Percentiles rank a stretch among this genome's conserved stretches.
These are phyloP conservation scores for Engraulis encrasicolus DNA, from an alignment of 2,113 vertebrate genomes.

Conservation along the genomic window DNA sequence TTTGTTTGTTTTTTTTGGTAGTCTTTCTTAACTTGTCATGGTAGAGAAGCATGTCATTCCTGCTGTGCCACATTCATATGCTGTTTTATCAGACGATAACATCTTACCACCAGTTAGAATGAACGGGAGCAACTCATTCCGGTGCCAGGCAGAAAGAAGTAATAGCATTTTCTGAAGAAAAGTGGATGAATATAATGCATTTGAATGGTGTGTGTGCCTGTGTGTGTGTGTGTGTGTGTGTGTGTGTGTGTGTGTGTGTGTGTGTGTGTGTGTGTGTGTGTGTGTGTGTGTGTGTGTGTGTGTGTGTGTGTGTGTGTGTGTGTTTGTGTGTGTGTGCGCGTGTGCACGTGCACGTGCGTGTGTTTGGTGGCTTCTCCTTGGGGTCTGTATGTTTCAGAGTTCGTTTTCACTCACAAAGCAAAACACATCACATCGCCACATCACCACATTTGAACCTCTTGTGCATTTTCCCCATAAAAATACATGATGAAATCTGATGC, in stretches of 20 bases:
- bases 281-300: no score
- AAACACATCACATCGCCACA: slow-evolving; percentile 5
- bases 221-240: not conserved
- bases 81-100: not conserved
- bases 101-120: not conserved
- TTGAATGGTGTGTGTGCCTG: not conserved
- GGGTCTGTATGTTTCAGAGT: not conserved
- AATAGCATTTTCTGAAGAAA: not conserved
- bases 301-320: no score
- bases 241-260: no score
- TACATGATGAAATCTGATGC: not conserved
- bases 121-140: not conserved
- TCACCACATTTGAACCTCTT: not conserved
- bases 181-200: no score
- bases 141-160: not conserved
- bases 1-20: no score
- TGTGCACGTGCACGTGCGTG: no score
- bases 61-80: not conserved
- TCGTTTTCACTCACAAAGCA: not conserved
- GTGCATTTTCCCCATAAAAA: not conserved
- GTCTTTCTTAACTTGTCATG: not conserved
- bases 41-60: not conserved
- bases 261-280: no score
- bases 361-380: not conserved
- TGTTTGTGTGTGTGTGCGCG: no score